Base-by-base conservation (phyloP, 2,113 vertebrate genomes). In the Neolamprologus sp. region DNA sequence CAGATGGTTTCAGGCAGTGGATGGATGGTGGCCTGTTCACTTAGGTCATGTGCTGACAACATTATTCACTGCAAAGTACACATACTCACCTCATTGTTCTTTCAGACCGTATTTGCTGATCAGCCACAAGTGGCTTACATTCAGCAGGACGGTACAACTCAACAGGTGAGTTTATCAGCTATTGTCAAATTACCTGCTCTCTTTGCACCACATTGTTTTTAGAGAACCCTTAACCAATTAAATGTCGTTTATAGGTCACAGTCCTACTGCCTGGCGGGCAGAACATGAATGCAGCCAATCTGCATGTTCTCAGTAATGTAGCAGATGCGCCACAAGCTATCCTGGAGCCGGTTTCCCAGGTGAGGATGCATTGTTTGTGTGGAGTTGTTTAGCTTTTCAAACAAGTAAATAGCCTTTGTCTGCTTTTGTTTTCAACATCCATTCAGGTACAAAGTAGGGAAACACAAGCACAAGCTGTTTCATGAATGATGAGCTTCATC, bases 71-170 rank as follows among this genome's bases (percentile, higher is more conserved):
- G 40, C 40, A 75, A 19, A 78, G 7, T 31, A n/a, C 17, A 63
- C 17, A 81, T 9, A 4, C 37, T 10, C 33, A 49, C 28, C 7
- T 7, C 17, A 12, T 40, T 53, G 55, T 9, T 84, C 17, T 91
- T 68, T 26, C 85, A 99, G 98, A 94, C 97, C 84, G 97, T 99
- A 84, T 99, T 99, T 96, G 97, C 98, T 94, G 99, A 99, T 93
- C 98, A 99, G 54, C 97, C 98, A 81, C 99, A 99, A 93, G 98
- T 99, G 92, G 97, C 99, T 40, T 99, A 99, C 7, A 99, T 99
- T 85, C 98, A 99, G 54, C 98, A 99, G 93, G 98, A 99, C 94
- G 97, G 98, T 16, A 97, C 98, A 51, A 97, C 98, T 10, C 99
- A 99, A 90, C 99, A 99, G 98, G 99, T 98, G 94, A 92, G 53